phyloP scores from a whole-genome alignment of 2,113 vertebrate species.

The Sapajus apella region DNA sequence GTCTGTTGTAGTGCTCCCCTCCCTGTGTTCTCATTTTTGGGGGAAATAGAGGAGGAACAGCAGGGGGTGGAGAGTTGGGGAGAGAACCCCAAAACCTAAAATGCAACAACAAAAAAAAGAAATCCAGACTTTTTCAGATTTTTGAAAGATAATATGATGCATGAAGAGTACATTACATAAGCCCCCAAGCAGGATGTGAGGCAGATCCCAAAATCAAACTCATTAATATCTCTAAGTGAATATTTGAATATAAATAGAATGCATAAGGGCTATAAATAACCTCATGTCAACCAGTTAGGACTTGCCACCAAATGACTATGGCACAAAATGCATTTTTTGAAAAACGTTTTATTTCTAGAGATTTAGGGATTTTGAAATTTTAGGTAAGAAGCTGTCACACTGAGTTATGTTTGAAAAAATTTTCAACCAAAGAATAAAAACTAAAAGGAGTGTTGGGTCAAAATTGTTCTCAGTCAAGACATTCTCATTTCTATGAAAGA shows the following conservation, averaged over 20 bases:
- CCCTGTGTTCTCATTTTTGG: no score
- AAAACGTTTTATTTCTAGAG: background rate
- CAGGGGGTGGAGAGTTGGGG: no score
- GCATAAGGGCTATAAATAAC: constrained; percentile 14
- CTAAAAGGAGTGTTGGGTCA: background rate
- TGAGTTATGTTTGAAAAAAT: background rate
- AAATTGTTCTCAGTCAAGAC: background rate
- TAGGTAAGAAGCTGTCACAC: background rate
- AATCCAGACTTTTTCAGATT: background rate
- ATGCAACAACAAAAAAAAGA: background rate
- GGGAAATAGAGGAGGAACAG: no score
- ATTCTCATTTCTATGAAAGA: background rate
- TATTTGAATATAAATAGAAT: constrained; percentile 16
- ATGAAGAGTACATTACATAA: background rate
- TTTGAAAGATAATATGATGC: background rate
- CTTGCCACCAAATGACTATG: constrained; percentile 23
- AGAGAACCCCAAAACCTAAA: no score
- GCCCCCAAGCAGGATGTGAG: background rate
- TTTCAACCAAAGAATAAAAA: background rate
- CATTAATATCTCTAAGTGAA: background rate
- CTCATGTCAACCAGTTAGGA: background rate
- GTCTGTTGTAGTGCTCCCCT: no score
- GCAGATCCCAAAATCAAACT: background rate
- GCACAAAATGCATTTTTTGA: background rate
- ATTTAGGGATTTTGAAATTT: background rate